Conservation (phyloP, 2,888 invertebrate genomes). For the Idaea biselata region DNA sequence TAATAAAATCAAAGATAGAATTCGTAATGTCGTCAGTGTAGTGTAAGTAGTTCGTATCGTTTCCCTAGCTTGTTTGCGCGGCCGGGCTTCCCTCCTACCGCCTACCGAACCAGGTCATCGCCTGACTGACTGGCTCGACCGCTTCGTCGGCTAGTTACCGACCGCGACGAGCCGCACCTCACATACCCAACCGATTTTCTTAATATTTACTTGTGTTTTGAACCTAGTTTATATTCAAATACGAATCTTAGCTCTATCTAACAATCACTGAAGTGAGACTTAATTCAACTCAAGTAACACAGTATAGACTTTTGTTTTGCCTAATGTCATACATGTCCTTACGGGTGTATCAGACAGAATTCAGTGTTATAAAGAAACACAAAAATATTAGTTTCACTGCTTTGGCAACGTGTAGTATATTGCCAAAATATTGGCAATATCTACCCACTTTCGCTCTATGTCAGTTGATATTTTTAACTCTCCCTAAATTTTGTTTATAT, state of each 20-base stretch:
- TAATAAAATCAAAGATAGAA: background rate
- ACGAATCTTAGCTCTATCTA: no score
- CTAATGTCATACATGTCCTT: background rate
- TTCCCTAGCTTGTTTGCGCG: slow-evolving; percentile 44
- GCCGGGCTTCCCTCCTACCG: slow-evolving; percentile 60
- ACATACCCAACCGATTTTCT: slow-evolving; percentile 34
- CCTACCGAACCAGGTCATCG: slow-evolving; percentile 68
- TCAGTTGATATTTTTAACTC: background rate
- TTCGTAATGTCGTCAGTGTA: slow-evolving; percentile 12
- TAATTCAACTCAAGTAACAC: no score
- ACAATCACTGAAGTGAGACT: no score
- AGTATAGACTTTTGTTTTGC: no score
- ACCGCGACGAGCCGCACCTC: slow-evolving; percentile 52
- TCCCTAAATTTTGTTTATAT: background rate
- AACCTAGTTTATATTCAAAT: no score
- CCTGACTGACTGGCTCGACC: slow-evolving; percentile 59
- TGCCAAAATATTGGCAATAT: slow-evolving; percentile 6
- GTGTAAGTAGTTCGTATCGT: slow-evolving; percentile 18
- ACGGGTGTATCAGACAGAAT: background rate
- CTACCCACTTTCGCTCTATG: slow-evolving; percentile 1
- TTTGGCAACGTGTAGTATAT: background rate
- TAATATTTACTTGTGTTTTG: slow-evolving; percentile 13
- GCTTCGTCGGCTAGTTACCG: slow-evolving; percentile 49
- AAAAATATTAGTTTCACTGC: background rate
- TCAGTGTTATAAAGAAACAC: background rate